Percentiles rank a stretch among this genome's conserved stretches.
Conservation (phyloP, 2,888 invertebrate species). For the Ganaspis brasiliensis region DNA sequence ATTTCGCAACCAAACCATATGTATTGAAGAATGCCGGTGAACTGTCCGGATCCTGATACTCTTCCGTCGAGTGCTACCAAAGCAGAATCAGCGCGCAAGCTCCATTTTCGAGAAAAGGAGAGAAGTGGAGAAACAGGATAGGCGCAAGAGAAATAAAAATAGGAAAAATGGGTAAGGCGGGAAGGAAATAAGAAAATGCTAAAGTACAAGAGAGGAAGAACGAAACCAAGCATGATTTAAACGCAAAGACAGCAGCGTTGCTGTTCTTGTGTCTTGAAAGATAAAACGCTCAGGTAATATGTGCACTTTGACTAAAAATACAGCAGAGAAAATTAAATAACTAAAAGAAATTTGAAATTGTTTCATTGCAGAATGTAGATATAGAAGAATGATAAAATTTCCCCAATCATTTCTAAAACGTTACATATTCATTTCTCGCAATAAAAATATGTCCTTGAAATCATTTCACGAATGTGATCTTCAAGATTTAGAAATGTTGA, state of each 20-base stretch:
- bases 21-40: slow-evolving; percentile 75
- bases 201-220: slow-evolving; percentile 36
- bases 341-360: slow-evolving; percentile 21
- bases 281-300: slow-evolving; percentile 68
- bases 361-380: slow-evolving; percentile 1
- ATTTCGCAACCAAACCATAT: slow-evolving; percentile 68
- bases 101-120: slow-evolving; percentile 53
- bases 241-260: slow-evolving; percentile 65
- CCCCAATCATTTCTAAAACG: no score
- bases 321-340: slow-evolving; percentile 47
- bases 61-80: slow-evolving; percentile 61
- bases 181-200: slow-evolving; percentile 53
- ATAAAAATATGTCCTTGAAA: no score
- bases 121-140: slow-evolving; percentile 29
- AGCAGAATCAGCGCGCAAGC: slow-evolving; percentile 69
- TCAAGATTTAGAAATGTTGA: no score
- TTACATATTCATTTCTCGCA: no score
- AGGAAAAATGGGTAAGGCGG: slow-evolving; percentile 48
- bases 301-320: slow-evolving; percentile 46
- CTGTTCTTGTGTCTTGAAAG: slow-evolving; percentile 58
- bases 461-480: no score
- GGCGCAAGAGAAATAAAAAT: slow-evolving; percentile 48
- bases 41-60: slow-evolving; percentile 76
- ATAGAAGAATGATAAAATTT: no score
- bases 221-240: slow-evolving; percentile 67